Evolutionary conservation across 37 sponge, comb jelly and placozoan species (phyloP).

Genomic region (Cliona cf. orientalis): DNA sequence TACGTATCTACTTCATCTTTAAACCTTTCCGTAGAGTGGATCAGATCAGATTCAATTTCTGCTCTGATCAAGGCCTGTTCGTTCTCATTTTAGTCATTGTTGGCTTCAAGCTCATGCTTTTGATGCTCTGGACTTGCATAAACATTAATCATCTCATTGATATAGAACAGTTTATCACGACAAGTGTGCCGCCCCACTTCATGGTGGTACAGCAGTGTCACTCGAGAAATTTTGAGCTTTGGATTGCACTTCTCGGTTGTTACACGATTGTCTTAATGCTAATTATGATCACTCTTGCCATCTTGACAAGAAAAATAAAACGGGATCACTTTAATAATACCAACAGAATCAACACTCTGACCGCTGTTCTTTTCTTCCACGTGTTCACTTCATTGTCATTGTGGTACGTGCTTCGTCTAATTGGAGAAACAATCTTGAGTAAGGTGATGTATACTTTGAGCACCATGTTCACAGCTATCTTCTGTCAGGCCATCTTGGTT

Average conservation of each 20-base stretch:
- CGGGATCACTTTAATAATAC: neutral
- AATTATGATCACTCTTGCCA: neutral
- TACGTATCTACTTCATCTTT: neutral
- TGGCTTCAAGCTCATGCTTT: neutral
- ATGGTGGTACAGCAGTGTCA: neutral
- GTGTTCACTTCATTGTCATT: neutral
- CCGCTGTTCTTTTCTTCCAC: neutral
- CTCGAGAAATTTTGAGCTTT: neutral
- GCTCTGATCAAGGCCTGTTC: neutral
- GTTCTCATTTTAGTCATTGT: neutral
- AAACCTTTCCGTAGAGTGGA: neutral
- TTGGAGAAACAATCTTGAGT: neutral
- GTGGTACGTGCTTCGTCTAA: neutral
- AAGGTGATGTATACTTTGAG: neutral
- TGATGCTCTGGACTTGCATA: neutral
- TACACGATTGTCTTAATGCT: neutral
- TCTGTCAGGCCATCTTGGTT: neutral
- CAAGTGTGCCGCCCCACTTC: neutral
- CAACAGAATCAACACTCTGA: neutral
- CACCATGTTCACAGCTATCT: neutral
- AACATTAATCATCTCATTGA: neutral
- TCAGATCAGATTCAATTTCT: too few species aligned
- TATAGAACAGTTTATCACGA: neutral
- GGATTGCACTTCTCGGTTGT: neutral
- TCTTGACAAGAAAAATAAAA: neutral